A percentile compares a stretch with the other conserved stretches of the same genome.
Conservation (phyloP, 2,113 vertebrate species). For the Cyanocitta stelleri region DNA sequence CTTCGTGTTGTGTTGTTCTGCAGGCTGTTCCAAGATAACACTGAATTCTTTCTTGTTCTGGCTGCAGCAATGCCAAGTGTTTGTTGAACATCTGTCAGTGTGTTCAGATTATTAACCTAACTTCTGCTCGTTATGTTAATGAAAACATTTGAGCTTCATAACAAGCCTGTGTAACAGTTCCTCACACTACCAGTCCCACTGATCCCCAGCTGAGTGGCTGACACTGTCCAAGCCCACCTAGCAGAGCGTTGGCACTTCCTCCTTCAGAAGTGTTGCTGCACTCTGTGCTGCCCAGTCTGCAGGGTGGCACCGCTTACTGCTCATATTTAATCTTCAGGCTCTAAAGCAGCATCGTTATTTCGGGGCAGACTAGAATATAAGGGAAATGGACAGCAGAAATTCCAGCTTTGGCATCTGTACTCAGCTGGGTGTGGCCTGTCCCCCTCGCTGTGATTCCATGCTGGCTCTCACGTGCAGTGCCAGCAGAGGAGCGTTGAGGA, state of each 20-base stretch:
- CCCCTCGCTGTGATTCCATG: accelerated
- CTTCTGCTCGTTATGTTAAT: conserved; percentile 28
- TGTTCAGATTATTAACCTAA: conserved; percentile 47
- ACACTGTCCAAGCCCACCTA: background rate
- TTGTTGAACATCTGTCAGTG: conserved; percentile 49
- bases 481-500: background rate
- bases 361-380: background rate
- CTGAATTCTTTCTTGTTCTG: conserved; percentile 11
- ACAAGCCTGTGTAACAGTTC: background rate
- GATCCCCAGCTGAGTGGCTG: background rate
- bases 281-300: background rate
- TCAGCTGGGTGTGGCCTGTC: background rate
- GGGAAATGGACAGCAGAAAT: background rate
- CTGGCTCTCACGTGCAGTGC: accelerated
- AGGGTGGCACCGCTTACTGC: background rate
- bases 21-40: background rate
- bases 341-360: background rate
- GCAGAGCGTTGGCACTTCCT: background rate
- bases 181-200: background rate
- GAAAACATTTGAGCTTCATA: conserved; percentile 5
- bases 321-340: background rate
- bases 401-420: background rate
- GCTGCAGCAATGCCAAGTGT: conserved; percentile 23
- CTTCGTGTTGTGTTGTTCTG: background rate
- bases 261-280: background rate